Base-by-base conservation (phyloP, 2,888 invertebrate species). In the Polia nebulosa region DNA sequence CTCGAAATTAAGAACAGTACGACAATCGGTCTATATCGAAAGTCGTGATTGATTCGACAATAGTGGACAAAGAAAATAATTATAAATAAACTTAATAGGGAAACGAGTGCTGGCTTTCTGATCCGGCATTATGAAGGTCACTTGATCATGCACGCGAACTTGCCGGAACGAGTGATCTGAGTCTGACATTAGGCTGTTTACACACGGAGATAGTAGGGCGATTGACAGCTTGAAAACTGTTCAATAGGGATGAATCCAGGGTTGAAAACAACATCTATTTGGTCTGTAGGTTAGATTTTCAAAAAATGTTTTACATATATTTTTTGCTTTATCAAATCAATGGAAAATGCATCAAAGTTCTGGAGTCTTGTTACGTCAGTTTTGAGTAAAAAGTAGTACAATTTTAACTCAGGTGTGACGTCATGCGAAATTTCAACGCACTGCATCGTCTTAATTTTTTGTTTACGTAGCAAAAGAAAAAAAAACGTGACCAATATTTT, bases 81-180 rank as follows among this genome's bases (percentile, higher is more conserved):
- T 85, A 83, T 83, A 86, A 86, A 87, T 87, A 87, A 87, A 88
- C 66, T 58, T 64, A 83, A 87, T 72, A 88, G 88, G 89, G 87
- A 89, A 89, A 88, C 83, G 82, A 81, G 39, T 57, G 83, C 44
- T 58, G 53, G 66, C 86, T 87, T 85, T 87, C 84, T 80, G 87
- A 87, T 86, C 83, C 87, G 88, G 86, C 78, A 85, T 72, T 49
- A 58, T 47, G 82, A 86, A 86, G 86, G 86, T 80, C 85, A 72
- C 29, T 67, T 49, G 66, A 63, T 68, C 71, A 66, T 65, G 79
- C 75, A 77, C 80, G 73, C 22, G 39, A 64, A 73, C 68, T 76
- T 76, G 73, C 69, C 76, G 79, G 72, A 76, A 76, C 62, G 59
- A 76, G 44, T 59, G 73, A 62, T 68, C 63, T 71, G 66, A 65